A percentile compares a stretch with the other conserved stretches of the same genome.
Conservation (phyloP, 2,888 invertebrate species). For the Oligia strigilis region DNA sequence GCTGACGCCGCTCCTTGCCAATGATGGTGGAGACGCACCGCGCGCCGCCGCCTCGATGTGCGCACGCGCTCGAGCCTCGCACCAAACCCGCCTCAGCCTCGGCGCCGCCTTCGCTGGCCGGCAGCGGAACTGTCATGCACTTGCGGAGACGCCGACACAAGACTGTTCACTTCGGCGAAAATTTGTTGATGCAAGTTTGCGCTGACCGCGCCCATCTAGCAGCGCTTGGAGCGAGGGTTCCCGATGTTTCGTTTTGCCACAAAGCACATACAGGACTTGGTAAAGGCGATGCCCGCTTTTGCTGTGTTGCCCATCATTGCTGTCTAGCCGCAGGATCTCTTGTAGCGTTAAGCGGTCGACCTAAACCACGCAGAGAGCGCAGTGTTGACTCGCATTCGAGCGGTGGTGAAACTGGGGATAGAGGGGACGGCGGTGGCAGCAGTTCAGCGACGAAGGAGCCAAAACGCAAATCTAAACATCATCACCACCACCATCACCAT, state of each 20-base stretch:
- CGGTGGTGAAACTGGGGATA: constrained; percentile 86
- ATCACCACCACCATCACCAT: constrained; percentile 87
- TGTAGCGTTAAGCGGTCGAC: constrained; percentile 82
- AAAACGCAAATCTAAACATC: constrained; percentile 83
- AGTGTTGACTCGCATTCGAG: constrained; percentile 88
- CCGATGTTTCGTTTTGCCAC: constrained; percentile 88
- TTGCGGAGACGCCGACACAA: constrained; percentile 93
- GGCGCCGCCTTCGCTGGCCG: constrained; percentile 90
- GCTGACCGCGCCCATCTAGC: constrained; percentile 92
- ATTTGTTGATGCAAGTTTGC: constrained; percentile 93
- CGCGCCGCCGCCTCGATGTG: constrained; percentile 87
- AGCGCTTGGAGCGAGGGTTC: constrained; percentile 87
- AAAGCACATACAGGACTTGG: constrained; percentile 85
- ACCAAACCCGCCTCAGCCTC: constrained; percentile 89
- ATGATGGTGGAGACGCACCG: constrained; percentile 90
- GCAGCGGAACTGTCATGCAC: constrained; percentile 89
- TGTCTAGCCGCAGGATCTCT: constrained; percentile 86
- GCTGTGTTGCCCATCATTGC: constrained; percentile 89
- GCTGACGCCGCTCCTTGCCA: constrained; percentile 88
- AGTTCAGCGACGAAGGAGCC: constrained; percentile 75
- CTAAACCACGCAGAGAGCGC: constrained; percentile 83
- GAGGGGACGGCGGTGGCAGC: constrained; percentile 80
- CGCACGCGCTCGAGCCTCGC: constrained; percentile 86
- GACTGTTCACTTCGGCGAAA: constrained; percentile 95
- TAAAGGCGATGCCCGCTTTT: constrained; percentile 86